Evolutionary conservation across 2,113 vertebrate genomes (phyloP).

Genomic region (Chaetura pelagica): DNA sequence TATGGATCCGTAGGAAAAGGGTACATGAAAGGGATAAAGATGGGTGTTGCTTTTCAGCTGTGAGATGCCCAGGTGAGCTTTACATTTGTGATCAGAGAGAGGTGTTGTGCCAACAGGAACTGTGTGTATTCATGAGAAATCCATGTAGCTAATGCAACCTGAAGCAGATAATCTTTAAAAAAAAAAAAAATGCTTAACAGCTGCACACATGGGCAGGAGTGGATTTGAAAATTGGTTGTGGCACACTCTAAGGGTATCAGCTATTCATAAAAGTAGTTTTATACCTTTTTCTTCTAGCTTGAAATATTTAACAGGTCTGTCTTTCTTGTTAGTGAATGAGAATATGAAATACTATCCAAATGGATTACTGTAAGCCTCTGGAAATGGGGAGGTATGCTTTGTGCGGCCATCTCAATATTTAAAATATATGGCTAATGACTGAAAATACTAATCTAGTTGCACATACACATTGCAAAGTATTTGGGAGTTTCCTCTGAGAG

Average conservation of each 20-base stretch:
- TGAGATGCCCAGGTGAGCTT: not conserved
- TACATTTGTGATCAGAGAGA: not conserved
- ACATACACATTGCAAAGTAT: not conserved
- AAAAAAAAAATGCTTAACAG: not conserved
- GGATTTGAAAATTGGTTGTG: not conserved
- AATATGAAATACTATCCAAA: accelerated
- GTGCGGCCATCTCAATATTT: not conserved
- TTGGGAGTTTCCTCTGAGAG: not conserved
- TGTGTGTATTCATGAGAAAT: not conserved
- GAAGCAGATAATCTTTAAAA: not conserved
- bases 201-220: not conserved
- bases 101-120: not conserved
- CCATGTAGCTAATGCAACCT: not conserved
- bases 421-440: not conserved
- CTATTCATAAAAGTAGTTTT: not conserved
- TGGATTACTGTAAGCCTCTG: not conserved
- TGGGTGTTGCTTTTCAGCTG: not conserved
- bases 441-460: not conserved
- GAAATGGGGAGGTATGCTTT: not conserved
- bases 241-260: not conserved
- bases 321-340: not conserved
- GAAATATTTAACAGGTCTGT: not conserved
- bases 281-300: not conserved
- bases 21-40: not conserved
- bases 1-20: not conserved